Base-by-base conservation (phyloP, 2,113 vertebrate species). In the Serinus canaria region DNA sequence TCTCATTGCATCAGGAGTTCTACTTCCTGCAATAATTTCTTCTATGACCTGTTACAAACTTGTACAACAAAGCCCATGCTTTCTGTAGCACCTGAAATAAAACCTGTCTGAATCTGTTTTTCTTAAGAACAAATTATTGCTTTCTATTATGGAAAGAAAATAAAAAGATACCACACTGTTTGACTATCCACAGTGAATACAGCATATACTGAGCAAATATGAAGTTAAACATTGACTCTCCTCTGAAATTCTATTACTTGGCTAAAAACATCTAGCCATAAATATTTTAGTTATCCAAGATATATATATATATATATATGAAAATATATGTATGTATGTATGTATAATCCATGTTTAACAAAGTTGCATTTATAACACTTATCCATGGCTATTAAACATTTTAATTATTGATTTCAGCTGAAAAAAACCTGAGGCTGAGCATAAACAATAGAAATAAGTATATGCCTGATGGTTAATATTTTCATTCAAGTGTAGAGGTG, bases 331-430 rank as follows among this genome's bases (percentile, higher is more conserved):
- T 18, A 30, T 56, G 4, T 37, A 39, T 46, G 30, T 13, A 47
- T 37, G 37, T 7, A 37, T 9, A 69, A 64, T 43, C 33, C 15
- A 17, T 41, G 10, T 75, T 82, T 74, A 91, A 80, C 30, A 28
- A 81, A 87, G 73, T 25, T 86, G 44, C n/a, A 83, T 86, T 77
- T 93, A 10, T 84, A 95, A 93, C 53, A 59, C 18, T 82, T 94
- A 69, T 20, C 69, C 69, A 53, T 50, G 16, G 58, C 60, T 93
- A 93, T 92, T 86, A 93, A 94, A 82, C 64, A 74, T 96, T 98
- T 97, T 95, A 97, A 97, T 93, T 96, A 97, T 92, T 93, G 85
- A 96, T 97, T 96, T 96, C 94, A 95, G 52, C 56, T 86, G 78
- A 94, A 90, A 93, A 96, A 84, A 69, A 94, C 77, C 79, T 28